These are phyloP conservation scores for Dendrophyllia cribrosa DNA, from an alignment of 64 coral and sea anemone genomes.

Conservation along the genomic window DNA sequence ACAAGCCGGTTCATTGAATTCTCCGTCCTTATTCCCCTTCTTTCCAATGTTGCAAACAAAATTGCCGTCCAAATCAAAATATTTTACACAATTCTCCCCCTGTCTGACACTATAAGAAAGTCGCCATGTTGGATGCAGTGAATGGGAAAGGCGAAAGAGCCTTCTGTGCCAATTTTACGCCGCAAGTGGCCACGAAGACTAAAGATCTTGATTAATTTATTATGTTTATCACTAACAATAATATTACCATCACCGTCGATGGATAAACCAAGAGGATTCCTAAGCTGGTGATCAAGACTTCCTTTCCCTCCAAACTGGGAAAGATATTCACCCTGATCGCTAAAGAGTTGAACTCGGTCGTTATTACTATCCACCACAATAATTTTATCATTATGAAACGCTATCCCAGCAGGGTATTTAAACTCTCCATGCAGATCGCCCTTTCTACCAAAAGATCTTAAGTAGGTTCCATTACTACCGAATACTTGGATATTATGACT, in stretches of 20 bases:
- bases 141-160: background rate
- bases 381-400: background rate
- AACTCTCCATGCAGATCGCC: background rate
- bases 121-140: constrained; percentile 3
- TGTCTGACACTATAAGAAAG: constrained; percentile 1
- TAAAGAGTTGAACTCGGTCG: background rate
- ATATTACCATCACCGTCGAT: background rate
- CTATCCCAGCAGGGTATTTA: background rate
- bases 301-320: background rate
- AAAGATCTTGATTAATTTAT: constrained; percentile 1
- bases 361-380: background rate
- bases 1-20: background rate
- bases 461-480: background rate
- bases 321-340: background rate
- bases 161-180: background rate
- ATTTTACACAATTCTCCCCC: background rate
- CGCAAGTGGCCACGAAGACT: background rate
- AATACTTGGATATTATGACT: background rate
- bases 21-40: background rate
- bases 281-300: constrained; percentile 18
- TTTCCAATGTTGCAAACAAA: background rate
- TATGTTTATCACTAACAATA: background rate
- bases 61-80: background rate
- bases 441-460: background rate
- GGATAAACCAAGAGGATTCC: background rate